Conservation (phyloP, 2,888 invertebrate genomes). For the Macaria liturata region DNA sequence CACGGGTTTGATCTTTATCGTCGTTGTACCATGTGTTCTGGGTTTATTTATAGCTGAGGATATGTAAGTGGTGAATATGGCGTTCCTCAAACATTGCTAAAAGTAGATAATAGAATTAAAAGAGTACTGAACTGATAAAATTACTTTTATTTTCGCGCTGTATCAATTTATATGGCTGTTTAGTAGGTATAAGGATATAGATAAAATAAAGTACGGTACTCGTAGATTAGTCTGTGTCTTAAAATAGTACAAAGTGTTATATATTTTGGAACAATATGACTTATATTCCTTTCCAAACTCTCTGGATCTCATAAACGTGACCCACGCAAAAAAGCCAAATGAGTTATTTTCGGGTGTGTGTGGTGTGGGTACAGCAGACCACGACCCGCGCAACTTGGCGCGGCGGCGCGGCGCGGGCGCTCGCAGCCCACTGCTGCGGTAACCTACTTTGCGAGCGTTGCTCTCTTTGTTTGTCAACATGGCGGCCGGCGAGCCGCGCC, state of each 20-base stretch:
- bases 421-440: constrained; percentile 60
- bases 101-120: too few relatives aligned
- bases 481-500: constrained; percentile 59
- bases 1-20: too few relatives aligned
- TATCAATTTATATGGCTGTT: too few relatives aligned
- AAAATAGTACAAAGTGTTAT: neutral
- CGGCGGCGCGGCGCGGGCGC: constrained; percentile 38
- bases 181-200: too few relatives aligned
- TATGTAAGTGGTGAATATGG: neutral
- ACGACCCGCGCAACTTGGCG: constrained; percentile 76
- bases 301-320: too few relatives aligned
- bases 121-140: too few relatives aligned
- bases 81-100: too few relatives aligned
- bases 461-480: constrained; percentile 84
- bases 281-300: too few relatives aligned
- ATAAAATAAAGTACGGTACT: neutral
- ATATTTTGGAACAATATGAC: neutral
- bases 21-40: neutral
- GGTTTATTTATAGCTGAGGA: neutral
- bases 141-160: too few relatives aligned
- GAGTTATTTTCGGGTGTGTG: constrained; percentile 8
- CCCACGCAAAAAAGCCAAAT: too few relatives aligned
- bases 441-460: constrained; percentile 82
- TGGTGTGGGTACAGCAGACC: constrained; percentile 49
- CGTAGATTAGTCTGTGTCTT: neutral